A percentile compares a stretch with the other conserved stretches of the same genome.
Evolutionary conservation across 2,888 invertebrate species (phyloP).

Genomic region (Metalampra italica): DNA sequence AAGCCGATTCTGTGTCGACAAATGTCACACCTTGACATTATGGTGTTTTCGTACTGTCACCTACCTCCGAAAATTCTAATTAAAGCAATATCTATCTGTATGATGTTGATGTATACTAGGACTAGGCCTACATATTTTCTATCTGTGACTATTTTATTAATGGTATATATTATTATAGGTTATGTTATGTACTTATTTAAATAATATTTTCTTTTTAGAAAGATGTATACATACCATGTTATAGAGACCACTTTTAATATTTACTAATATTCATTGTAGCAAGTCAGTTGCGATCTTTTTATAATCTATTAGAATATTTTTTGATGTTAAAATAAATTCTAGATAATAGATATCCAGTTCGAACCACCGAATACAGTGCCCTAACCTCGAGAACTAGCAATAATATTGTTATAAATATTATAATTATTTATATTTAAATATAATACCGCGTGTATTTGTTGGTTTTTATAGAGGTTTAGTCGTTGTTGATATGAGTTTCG

Average conservation of each 20-base stretch:
- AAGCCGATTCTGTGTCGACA: too few species aligned
- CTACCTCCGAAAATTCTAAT: background rate
- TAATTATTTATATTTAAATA: conserved; percentile 5
- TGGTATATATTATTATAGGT: background rate
- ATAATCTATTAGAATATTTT: background rate
- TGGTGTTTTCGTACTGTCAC: background rate
- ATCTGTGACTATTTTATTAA: background rate
- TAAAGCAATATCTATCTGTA: background rate
- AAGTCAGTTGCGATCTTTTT: too few species aligned
- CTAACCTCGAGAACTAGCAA: conserved; percentile 8
- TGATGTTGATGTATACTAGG: background rate
- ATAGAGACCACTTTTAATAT: background rate
- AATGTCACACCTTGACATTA: too few species aligned
- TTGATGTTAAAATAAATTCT: background rate
- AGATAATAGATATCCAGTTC: too few species aligned
- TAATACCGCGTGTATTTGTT: conserved; percentile 11
- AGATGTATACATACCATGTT: background rate
- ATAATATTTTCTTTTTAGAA: too few species aligned
- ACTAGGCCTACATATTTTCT: conserved; percentile 2
- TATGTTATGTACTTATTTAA: background rate
- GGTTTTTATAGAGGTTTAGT: conserved; percentile 19
- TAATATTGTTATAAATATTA: conserved; percentile 8
- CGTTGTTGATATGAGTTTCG: conserved; percentile 16
- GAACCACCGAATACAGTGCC: conserved; percentile 13
- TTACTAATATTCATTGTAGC: too few species aligned